Evolutionary conservation across 2,797 vertebrate genomes (phyloP).

Genomic region (Fratercula arctica): DNA sequence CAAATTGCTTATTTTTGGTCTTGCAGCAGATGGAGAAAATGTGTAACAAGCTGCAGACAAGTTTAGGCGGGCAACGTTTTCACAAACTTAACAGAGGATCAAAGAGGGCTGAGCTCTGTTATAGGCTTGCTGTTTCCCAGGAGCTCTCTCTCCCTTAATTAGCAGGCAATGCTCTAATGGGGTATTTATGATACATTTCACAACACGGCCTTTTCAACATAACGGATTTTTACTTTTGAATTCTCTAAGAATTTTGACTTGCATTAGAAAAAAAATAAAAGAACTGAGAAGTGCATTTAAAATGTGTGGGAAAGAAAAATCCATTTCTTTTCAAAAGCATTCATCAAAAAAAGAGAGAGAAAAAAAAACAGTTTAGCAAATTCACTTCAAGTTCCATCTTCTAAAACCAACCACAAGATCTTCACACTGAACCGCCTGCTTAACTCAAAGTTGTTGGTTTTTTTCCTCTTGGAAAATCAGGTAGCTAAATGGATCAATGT

Average conservation of each 20-base stretch:
- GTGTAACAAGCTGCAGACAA: slow-evolving; percentile 47
- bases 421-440: neutral
- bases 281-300: slow-evolving; percentile 9
- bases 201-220: slow-evolving; percentile 30
- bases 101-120: slow-evolving; percentile 26
- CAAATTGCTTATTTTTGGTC: slow-evolving; percentile 20
- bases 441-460: neutral
- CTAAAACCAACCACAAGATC: slow-evolving; percentile 4
- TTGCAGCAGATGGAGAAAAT: slow-evolving; percentile 46
- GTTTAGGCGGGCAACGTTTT: slow-evolving; percentile 2
- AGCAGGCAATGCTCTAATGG: slow-evolving; percentile 7
- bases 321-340: neutral
- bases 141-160: slow-evolving; percentile 50
- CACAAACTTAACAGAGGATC: slow-evolving; percentile 38
- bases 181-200: slow-evolving; percentile 13
- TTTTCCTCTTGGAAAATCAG: neutral
- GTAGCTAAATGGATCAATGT: slow-evolving; percentile 33
- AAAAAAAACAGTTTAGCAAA: neutral
- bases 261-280: neutral
- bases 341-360: neutral
- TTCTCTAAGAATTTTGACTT: slow-evolving; percentile 35
- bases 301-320: slow-evolving; percentile 21
- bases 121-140: slow-evolving; percentile 38
- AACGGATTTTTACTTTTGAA: slow-evolving; percentile 21
- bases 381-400: slow-evolving; percentile 12